Base-by-base conservation (phyloP, 2,888 invertebrate species). In the Melanotus villosus region DNA sequence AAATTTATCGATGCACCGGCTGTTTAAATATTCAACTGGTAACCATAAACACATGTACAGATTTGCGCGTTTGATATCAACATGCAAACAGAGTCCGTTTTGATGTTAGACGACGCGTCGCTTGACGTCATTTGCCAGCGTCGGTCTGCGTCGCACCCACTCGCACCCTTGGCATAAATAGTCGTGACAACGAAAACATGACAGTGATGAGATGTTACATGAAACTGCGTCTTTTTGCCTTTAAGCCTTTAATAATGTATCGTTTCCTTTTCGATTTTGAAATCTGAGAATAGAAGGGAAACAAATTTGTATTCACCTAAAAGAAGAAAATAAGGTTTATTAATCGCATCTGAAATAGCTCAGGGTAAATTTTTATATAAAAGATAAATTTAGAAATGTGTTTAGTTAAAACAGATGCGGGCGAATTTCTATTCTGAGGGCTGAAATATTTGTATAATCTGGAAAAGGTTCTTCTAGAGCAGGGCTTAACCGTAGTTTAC, bases 61-160 rank as follows among this genome's bases (percentile, higher is more conserved):
- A 45, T 18, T 45, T n/a, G 26, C 26, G 26, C 26, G 26, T 26
- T 26, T 5, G 3, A 26, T 14, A 45, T 45, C 19, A 45, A 9
- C 19, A 45, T 19, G 45, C 58, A 65, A 45, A 50, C 38, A 26
- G 34, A n/a, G 34, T 58, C 10, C 26, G 23, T 23, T 34, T 47
- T 32, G 57, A 58, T 57, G 34, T 57, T 21, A 30, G 23, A 32
- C 57, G 21, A 57, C 57, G 65, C 32, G 34, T 65, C 65, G 16
- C 32, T 47, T 47, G 58, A 58, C 65, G 58, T 65, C 65, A 65
- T 30, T 66, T 41, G 59, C 14, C 41, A 41, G 26, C 64, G 56
- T 56, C 32, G 52, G 23, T 10, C 26, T 45, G 36, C 41, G 59
- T 50, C 59, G 50, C 26, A 47, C 34, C 52, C 38, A 54, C 32